Conservation (phyloP, 2,888 invertebrate genomes). For the Gari tellinella region DNA sequence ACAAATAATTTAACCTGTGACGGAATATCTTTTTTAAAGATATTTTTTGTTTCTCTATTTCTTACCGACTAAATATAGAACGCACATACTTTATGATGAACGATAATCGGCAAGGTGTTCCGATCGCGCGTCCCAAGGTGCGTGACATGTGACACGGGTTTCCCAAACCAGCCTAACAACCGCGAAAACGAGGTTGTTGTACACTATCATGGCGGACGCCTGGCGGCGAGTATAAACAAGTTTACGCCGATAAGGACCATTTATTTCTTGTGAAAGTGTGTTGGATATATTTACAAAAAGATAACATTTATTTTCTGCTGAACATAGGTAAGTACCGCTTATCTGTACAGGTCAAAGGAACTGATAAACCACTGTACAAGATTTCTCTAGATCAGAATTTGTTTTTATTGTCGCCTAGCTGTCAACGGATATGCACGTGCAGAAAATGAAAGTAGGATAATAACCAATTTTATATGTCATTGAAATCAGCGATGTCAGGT, state of each 20-base stretch:
- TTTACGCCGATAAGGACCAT: slow-evolving; percentile 39
- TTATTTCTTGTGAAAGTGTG: slow-evolving; percentile 49
- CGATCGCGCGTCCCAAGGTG: no score
- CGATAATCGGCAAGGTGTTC: no score
- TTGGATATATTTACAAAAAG: slow-evolving; percentile 55
- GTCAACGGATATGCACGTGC: slow-evolving; percentile 36
- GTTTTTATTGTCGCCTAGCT: no score
- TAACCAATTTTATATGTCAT: slow-evolving; percentile 3
- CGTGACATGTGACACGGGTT: slow-evolving; percentile 55
- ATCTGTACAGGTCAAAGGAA: slow-evolving; percentile 9
- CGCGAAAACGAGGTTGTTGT: slow-evolving; percentile 45
- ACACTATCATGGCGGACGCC: slow-evolving; percentile 67
- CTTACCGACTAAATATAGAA: no score
- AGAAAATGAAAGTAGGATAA: slow-evolving; percentile 57
- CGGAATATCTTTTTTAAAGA: no score
- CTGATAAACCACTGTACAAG: neutral
- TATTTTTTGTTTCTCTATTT: no score
- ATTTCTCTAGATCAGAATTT: neutral
- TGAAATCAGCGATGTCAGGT: slow-evolving; percentile 31
- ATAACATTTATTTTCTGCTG: slow-evolving; percentile 45
- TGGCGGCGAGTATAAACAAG: slow-evolving; percentile 66
- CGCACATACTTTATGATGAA: no score
- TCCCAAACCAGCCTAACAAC: slow-evolving; percentile 42
- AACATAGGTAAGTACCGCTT: slow-evolving; percentile 35
- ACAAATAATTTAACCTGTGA: no score